Percentiles rank a stretch among this genome's conserved stretches.
These are phyloP conservation scores for Parazoanthus darwini DNA, from an alignment of 92 coral and sea anemone genomes.

Conservation along the genomic window DNA sequence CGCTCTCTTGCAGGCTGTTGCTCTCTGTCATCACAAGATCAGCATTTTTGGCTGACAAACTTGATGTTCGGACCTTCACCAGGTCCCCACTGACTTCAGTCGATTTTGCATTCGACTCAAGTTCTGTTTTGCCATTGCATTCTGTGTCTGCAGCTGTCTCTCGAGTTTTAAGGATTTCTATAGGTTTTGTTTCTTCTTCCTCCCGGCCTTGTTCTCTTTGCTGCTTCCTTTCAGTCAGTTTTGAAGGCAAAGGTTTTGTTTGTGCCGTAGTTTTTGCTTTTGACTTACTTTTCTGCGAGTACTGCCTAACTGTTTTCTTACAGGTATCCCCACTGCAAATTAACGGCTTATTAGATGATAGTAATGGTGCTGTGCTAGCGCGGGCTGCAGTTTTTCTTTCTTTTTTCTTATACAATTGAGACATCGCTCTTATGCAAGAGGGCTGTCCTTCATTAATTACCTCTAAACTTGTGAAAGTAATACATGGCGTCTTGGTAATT, in stretches of 20 bases:
- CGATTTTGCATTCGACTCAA: neutral
- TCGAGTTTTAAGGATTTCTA: neutral
- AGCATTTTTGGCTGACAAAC: neutral
- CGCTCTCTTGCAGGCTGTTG: neutral
- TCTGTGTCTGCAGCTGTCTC: neutral
- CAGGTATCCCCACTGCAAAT: neutral
- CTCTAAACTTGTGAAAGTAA: constrained; percentile 6
- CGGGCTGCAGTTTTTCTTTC: neutral
- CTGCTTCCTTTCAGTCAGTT: neutral
- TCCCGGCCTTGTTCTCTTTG: neutral
- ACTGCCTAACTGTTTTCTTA: neutral
- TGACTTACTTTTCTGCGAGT: neutral
- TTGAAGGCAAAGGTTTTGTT: constrained; percentile 1
- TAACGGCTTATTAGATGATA: neutral
- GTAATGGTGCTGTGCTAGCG: neutral
- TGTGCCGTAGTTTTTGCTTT: neutral
- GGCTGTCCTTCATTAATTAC: neutral
- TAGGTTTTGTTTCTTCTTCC: neutral
- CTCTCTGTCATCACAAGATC: neutral
- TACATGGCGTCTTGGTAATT: neutral
- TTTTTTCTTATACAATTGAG: neutral
- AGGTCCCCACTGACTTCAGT: neutral
- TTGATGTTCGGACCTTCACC: neutral
- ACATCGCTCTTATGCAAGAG: neutral
- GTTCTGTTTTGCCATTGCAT: neutral